phyloP scores from a whole-genome alignment of 1,140 invertebrate genomes.

The Camponotus floridanus region DNA sequence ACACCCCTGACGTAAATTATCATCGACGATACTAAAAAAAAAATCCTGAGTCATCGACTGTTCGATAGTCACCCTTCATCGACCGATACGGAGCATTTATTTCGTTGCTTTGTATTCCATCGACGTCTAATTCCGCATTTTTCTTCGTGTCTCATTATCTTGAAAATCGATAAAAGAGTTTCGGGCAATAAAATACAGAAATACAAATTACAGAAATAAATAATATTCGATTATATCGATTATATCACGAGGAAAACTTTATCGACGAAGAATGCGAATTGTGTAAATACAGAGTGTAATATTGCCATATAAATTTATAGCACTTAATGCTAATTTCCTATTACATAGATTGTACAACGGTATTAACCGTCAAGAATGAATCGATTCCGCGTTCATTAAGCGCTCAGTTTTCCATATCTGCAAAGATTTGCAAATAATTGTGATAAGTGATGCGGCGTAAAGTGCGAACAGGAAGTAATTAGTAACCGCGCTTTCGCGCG shows the following conservation, averaged over 20 bases:
- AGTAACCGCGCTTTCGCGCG: conserved; percentile 72
- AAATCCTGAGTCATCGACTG: conserved; percentile 80
- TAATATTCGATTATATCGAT: not conserved
- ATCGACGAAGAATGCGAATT: not conserved
- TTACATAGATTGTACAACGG: conserved; percentile 6
- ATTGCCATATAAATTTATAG: not conserved
- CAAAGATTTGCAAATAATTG: conserved; percentile 49
- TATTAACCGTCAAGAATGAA: conserved; percentile 9
- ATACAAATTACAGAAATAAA: conserved; percentile 8
- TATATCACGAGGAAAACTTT: not conserved
- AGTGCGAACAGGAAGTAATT: conserved; percentile 75
- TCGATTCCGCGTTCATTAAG: conserved; percentile 52
- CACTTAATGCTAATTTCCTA: conserved; percentile 2
- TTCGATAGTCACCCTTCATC: conserved; percentile 77
- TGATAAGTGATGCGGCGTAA: conserved; percentile 57
- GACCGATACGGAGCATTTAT: conserved; percentile 64
- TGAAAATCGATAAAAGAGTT: not conserved
- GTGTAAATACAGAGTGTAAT: not conserved
- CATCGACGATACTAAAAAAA: conserved; percentile 78
- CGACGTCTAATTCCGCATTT: conserved; percentile 52
- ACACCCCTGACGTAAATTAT: conserved; percentile 82
- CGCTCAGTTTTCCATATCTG: conserved; percentile 41
- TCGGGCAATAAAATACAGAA: not conserved
- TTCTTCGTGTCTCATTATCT: conserved; percentile 33
- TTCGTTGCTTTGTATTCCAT: conserved; percentile 56